These are phyloP conservation scores for Alfaro cultratus DNA, from an alignment of 2,797 vertebrate species.

Conservation along the genomic window DNA sequence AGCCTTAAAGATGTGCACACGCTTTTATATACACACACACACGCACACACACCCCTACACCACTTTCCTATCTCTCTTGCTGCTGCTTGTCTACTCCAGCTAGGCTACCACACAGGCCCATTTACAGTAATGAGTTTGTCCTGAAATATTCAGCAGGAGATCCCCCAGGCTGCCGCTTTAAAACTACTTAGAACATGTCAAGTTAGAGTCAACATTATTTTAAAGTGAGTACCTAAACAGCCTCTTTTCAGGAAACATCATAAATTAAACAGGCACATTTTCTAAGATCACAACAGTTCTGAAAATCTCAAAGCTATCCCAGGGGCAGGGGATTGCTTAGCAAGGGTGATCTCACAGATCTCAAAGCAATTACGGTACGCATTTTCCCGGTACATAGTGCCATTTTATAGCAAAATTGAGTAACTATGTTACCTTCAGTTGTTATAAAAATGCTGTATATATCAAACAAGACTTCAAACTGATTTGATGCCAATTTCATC, in stretches of 20 bases:
- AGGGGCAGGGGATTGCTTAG: conserved; percentile 28
- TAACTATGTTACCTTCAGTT: no score
- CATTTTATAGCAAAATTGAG: no score
- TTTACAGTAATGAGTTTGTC: conserved; percentile 80
- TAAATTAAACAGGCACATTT: conserved; percentile 74
- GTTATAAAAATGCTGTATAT: no score
- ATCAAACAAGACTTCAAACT: no score
- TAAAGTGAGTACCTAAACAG: conserved; percentile 68
- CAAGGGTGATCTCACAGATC: no score
- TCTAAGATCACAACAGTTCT: conserved; percentile 52
- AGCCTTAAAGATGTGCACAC: conserved; percentile 10
- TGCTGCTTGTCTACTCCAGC: conserved; percentile 66
- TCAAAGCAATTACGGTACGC: no score
- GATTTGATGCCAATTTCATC: conserved; percentile 5
- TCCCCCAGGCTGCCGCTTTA: conserved; percentile 76
- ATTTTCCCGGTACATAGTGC: no score
- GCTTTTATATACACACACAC: conserved; percentile 7
- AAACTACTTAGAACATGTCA: conserved; percentile 79
- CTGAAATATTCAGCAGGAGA: conserved; percentile 83
- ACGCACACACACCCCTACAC: conserved; percentile 42
- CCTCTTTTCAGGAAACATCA: conserved; percentile 69
- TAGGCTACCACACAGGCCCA: conserved; percentile 71
- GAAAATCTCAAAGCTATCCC: conserved; percentile 56
- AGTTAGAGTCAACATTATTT: conserved; percentile 79
- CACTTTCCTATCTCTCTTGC: conserved; percentile 62